Evolutionary conservation across 2,113 vertebrate genomes (phyloP).

Genomic region (Cebidichthys violaceus): DNA sequence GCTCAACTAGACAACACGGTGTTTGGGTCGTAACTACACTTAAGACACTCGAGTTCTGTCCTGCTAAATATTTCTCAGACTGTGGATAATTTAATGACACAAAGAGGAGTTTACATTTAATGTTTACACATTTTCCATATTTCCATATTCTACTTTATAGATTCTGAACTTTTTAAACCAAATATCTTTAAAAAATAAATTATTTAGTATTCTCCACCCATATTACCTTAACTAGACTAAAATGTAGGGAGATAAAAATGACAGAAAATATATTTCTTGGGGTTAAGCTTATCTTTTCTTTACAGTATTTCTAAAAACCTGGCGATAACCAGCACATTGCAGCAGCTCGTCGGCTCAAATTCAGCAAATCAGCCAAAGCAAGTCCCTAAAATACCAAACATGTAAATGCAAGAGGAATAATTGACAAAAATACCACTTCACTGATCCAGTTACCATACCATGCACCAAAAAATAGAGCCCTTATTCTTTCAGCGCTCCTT

Average conservation of each 20-base stretch:
- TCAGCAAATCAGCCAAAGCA: not conserved
- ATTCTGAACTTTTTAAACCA: not conserved
- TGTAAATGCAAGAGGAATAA: conserved; percentile 7
- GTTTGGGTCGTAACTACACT: not conserved
- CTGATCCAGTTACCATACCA: conserved; percentile 9
- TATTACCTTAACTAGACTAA: not conserved
- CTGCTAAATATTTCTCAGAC: not conserved
- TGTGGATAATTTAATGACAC: not conserved
- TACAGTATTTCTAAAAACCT: not conserved
- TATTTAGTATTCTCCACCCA: not conserved
- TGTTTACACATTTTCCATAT: not conserved
- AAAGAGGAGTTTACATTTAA: not conserved
- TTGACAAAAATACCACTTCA: conserved; percentile 18
- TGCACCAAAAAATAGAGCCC: conserved; percentile 1
- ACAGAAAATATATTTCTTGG: no score
- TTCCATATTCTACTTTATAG: not conserved
- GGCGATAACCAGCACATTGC: not conserved
- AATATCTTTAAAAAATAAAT: not conserved
- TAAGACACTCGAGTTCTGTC: not conserved
- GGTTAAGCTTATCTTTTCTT: not conserved
- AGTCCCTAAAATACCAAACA: conserved; percentile 11
- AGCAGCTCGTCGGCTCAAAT: not conserved
- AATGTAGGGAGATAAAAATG: not conserved
- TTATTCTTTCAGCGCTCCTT: conserved; percentile 19
- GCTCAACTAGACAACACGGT: no score